Conservation (phyloP, 2,888 invertebrate species). For the Andrena marginata region DNA sequence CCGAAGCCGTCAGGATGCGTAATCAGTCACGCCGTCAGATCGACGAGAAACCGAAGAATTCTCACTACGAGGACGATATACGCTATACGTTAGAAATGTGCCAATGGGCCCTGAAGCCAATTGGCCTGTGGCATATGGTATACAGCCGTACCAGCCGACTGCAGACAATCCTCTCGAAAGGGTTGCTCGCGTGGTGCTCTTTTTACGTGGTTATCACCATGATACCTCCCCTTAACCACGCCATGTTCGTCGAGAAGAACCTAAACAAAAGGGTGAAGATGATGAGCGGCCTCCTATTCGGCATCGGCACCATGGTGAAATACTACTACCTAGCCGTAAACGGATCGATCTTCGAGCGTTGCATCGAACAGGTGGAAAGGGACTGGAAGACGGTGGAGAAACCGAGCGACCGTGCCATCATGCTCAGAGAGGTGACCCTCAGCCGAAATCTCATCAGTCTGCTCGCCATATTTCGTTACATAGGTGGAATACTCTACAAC, state of each 20-base stretch:
- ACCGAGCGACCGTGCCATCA: conserved; percentile 23
- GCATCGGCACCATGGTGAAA: conserved; percentile 59
- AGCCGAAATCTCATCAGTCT: conserved; percentile 58
- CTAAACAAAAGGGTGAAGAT: conserved; percentile 47
- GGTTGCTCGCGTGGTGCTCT: neutral
- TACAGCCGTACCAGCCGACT: neutral
- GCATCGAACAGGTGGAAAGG: conserved; percentile 64
- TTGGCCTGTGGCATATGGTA: conserved; percentile 39
- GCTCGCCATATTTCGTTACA: conserved; percentile 52
- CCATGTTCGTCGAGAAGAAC: conserved; percentile 19
- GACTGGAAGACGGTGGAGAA: conserved; percentile 69
- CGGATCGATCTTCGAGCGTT: conserved; percentile 50
- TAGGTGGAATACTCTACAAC: conserved; percentile 45
- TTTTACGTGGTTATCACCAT: conserved; percentile 21
- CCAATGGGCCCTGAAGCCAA: conserved; percentile 32
- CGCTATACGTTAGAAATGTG: conserved; percentile 18
- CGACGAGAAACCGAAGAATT: conserved; percentile 1
- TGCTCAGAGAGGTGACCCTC: conserved; percentile 53
- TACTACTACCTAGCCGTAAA: conserved; percentile 58
- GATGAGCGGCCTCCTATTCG: conserved; percentile 61
- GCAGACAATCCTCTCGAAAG: conserved; percentile 20
- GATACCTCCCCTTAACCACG: conserved; percentile 20
- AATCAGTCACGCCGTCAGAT: neutral
- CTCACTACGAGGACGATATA: conserved; percentile 25
- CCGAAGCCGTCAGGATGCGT: neutral